Conservation (phyloP, 2,797 vertebrate species). For the Liparis tanakae region DNA sequence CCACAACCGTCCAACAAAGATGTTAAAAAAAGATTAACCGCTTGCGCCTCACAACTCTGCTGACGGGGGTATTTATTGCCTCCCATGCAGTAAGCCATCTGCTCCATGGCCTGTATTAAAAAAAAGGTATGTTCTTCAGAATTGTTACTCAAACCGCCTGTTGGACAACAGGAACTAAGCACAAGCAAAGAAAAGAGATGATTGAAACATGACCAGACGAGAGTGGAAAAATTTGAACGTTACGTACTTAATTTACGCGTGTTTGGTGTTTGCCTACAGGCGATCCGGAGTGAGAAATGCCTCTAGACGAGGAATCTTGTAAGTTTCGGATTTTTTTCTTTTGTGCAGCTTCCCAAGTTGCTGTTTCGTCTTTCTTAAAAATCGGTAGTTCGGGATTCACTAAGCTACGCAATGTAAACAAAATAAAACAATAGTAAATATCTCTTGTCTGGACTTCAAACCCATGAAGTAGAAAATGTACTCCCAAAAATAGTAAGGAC, state of each 20-base stretch:
- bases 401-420: slow-evolving; percentile 30
- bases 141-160: slow-evolving; percentile 50
- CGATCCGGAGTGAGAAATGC: slow-evolving; percentile 5
- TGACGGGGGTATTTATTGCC: slow-evolving; percentile 33
- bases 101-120: slow-evolving; percentile 34
- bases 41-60: slow-evolving; percentile 33
- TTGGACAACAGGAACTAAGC: slow-evolving; percentile 23
- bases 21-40: slow-evolving; percentile 30
- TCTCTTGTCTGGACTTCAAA: slow-evolving; percentile 12
- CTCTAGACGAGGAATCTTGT: background rate
- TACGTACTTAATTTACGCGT: background rate
- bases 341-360: slow-evolving; percentile 6
- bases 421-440: slow-evolving; percentile 28
- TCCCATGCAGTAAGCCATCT: slow-evolving; percentile 20
- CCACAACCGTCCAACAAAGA: slow-evolving; percentile 18
- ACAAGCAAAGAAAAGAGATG: slow-evolving; percentile 28
- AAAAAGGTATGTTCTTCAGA: slow-evolving; percentile 34
- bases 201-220: slow-evolving; percentile 24
- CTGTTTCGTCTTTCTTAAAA: slow-evolving; percentile 22
- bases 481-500: background rate
- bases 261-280: background rate
- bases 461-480: background rate
- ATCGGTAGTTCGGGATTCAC: slow-evolving; percentile 30
- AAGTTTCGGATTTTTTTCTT: slow-evolving; percentile 32
- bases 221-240: slow-evolving; percentile 13